A percentile compares a stretch with the other conserved stretches of the same genome.
Conservation (phyloP, 2,797 vertebrate species). For the Delichon dasypus region DNA sequence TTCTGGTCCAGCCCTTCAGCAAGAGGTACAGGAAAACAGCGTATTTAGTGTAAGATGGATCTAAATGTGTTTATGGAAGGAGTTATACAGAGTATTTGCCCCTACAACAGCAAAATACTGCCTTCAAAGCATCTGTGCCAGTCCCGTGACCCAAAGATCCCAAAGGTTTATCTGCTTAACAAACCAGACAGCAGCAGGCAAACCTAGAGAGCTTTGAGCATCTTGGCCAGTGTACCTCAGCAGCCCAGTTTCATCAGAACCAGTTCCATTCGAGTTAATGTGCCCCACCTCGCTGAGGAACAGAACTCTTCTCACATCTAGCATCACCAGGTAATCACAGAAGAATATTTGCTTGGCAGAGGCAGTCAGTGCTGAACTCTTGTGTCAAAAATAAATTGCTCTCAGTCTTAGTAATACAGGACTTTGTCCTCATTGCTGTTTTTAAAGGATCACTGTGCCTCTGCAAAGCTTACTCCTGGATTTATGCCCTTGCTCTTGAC, state of each 20-base stretch:
- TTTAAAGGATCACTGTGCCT: not conserved
- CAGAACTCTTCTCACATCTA: not conserved
- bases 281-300: not conserved
- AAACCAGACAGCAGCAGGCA: not conserved
- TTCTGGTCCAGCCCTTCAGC: not conserved
- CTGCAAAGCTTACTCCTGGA: not conserved
- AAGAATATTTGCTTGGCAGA: not conserved
- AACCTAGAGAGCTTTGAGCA: not conserved
- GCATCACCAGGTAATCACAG: not conserved
- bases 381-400: not conserved
- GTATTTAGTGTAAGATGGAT: not conserved
- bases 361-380: not conserved
- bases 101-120: not conserved
- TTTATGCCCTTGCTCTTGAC: not conserved
- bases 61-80: not conserved
- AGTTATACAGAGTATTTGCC: not conserved
- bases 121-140: not conserved
- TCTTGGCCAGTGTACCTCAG: not conserved
- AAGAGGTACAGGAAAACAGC: not conserved
- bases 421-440: not conserved
- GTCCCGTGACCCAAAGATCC: not conserved
- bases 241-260: not conserved
- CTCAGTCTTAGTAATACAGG: not conserved
- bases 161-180: not conserved
- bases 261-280: rapidly evolving